Evolutionary conservation across 2,888 invertebrate genomes (phyloP).

Genomic region (Pollenia angustigena): DNA sequence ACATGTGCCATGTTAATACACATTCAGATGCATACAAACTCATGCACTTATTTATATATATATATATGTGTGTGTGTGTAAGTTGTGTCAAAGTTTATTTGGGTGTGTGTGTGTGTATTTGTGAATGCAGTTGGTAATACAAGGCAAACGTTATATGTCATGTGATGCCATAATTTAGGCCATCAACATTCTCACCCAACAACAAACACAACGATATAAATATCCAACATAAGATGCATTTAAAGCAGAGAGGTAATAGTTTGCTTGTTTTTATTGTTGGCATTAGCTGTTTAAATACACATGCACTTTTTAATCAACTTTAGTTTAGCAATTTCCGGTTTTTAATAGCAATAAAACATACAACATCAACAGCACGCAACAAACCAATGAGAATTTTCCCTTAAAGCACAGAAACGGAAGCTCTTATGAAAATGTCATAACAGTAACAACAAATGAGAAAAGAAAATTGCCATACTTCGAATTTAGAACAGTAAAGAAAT

Average conservation of each 20-base stretch:
- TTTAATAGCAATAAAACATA: conserved; percentile 41
- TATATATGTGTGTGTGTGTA: conserved; percentile 2
- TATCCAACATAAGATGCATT: conserved; percentile 47
- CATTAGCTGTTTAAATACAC: conserved; percentile 43
- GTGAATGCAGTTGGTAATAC: conserved; percentile 66
- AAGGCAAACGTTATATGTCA: conserved; percentile 70
- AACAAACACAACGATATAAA: conserved; percentile 39
- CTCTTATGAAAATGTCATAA: conserved; percentile 40
- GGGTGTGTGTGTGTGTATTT: conserved; percentile 22
- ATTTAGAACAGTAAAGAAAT: conserved; percentile 2
- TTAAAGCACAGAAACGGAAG: conserved; percentile 21
- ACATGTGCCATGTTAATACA: conserved; percentile 72
- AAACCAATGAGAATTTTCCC: conserved; percentile 39
- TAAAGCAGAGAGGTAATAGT: not conserved
- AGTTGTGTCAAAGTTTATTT: conserved; percentile 46
- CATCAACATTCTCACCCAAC: conserved; percentile 67
- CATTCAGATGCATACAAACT: conserved; percentile 50
- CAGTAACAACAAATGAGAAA: not conserved
- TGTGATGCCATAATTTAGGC: conserved; percentile 74
- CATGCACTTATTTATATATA: not conserved
- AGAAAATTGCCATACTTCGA: conserved; percentile 48
- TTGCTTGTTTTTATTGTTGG: conserved; percentile 2
- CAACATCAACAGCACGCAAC: conserved; percentile 2
- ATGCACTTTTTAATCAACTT: conserved; percentile 65
- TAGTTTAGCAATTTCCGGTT: conserved; percentile 68